Conservation (phyloP, 2,888 invertebrate genomes). For the Ormyrus thymus region DNA sequence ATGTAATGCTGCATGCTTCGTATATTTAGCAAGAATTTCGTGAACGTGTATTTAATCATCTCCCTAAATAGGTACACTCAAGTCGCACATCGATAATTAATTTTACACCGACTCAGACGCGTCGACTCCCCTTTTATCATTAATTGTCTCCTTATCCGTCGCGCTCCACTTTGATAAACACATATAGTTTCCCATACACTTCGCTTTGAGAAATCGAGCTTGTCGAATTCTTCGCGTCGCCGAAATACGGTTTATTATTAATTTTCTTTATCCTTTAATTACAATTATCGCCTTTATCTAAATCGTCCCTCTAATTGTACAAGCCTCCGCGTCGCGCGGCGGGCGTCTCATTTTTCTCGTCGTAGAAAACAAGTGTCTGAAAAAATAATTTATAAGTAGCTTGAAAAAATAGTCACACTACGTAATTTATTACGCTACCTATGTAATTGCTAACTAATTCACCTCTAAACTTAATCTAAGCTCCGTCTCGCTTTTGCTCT, state of each 20-base stretch:
- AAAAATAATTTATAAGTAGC: constrained; percentile 42
- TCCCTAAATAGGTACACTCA: constrained; percentile 23
- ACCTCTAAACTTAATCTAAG: constrained; percentile 42
- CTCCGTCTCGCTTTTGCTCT: background rate
- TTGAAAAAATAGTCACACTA: constrained; percentile 44
- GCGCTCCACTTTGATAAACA: background rate
- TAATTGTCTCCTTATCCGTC: background rate
- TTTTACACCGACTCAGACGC: constrained; percentile 39
- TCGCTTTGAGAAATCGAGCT: constrained; percentile 48
- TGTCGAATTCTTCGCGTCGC: constrained; percentile 1
- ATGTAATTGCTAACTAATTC: constrained; percentile 44
- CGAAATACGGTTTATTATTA: constrained; percentile 13
- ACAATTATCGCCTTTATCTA: constrained; percentile 12
- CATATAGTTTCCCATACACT: background rate
- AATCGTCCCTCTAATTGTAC: constrained; percentile 18
- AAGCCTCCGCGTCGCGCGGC: background rate
- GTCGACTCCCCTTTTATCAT: background rate
- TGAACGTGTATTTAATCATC: constrained; percentile 27
- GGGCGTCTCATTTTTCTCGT: background rate
- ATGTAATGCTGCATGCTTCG: constrained; percentile 28
- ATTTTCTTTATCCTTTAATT: constrained; percentile 11
- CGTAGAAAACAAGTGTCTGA: constrained; percentile 31
- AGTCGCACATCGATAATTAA: constrained; percentile 35
- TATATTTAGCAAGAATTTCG: constrained; percentile 26
- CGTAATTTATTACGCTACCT: constrained; percentile 41